Evolutionary conservation across 2,888 invertebrate species (phyloP), one percentile per base, ranked within the genome.

Genomic region (Entomobrya multifasciata): DNA sequence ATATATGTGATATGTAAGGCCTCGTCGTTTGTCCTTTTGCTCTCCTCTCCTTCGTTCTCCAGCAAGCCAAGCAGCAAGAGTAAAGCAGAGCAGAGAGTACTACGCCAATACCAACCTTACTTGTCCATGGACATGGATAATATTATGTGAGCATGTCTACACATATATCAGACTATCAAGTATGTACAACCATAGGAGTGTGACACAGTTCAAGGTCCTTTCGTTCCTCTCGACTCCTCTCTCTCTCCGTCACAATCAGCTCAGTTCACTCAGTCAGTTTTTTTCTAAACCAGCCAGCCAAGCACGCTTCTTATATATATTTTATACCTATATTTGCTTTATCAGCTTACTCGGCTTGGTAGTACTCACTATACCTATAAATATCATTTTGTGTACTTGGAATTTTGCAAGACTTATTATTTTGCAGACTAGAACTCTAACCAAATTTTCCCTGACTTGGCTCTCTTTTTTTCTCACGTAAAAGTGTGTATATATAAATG

Each of bases 141-240:
- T 20, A n/a, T n/a, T n/a, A n/a, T n/a, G n/a, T n/a, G n/a, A n/a
- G n/a, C 8, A 36, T 36, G 36, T 6, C 36, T 36, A 36, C 8
- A n/a, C n/a, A 52, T 52, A 52, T 52, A 52, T 22, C 36, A 36
- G 36, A 36, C n/a, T n/a, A n/a, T n/a, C n/a, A n/a, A n/a, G 36
- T 6, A 8, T 30, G 11, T n/a, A n/a, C 13, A 1, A 30, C 0
- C 2, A 62, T 27, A 36, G 11, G n/a, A 62, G 49, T 67, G 70
- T 74, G 82, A 82, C 82, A 83, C 62, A 83, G 83, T 83, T 83
- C 83, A 83, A 83, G 83, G 83, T 83, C 83, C 83, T 83, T 76
- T 77, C 70, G 70, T 70, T 70, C 70, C 47, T 70, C 70, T 70
- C 36, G 44, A 44, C 70, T 44, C 44, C 22, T 55, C 65, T 41